Evolutionary conservation across 2,113 vertebrate genomes (phyloP), one percentile per base, ranked within the genome.

Genomic region (Salminus brasiliensis): DNA sequence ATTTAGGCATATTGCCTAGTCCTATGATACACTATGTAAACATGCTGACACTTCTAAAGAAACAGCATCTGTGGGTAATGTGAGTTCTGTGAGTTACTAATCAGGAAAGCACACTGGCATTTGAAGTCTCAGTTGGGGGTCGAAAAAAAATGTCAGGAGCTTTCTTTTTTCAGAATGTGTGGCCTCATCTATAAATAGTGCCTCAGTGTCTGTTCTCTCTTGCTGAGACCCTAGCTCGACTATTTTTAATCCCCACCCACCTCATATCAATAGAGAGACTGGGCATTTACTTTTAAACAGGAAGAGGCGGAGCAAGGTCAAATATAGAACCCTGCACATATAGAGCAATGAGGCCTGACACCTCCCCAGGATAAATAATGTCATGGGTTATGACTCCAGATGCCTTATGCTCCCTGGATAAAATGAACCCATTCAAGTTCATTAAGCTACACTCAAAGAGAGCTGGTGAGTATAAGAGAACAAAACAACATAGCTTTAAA

Each of bases 311-410:
- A 52, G 47, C 47, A 52, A n/a, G 52, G 62, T 66, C 62, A 39
- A 66, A 66, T 66, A 36, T 66, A 39, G 62, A 65, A 32, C 60
- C 15, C 0, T 63, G 60, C 13, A 34, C 60, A 63, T 34, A 63
- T 21, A 29, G 57, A 27, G 12, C 10, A 30, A 66, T 23, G 62
- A 66, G 62, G 62, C 36, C 34, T 39, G 62, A 66, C 62, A 66
- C 62, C 62, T 66, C n/a, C 62, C 62, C 36, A 16, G 60, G 60
- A 63, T 63, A 63, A 66, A 66, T 39, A 66, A n/a, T 66, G 60
- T 34, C 32, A 65, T 65, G 60, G 62, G 62, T 66, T 66, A 66
- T 66, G 62, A n/a, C 9, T 66, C 62, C 62, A 66, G 32, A 66
- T 66, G 62, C 32, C 32, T 66, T 34, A 9, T 66, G 32, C 34